Base-by-base conservation (phyloP, 2,888 invertebrate genomes). In the Ichneumoninae sp. region DNA sequence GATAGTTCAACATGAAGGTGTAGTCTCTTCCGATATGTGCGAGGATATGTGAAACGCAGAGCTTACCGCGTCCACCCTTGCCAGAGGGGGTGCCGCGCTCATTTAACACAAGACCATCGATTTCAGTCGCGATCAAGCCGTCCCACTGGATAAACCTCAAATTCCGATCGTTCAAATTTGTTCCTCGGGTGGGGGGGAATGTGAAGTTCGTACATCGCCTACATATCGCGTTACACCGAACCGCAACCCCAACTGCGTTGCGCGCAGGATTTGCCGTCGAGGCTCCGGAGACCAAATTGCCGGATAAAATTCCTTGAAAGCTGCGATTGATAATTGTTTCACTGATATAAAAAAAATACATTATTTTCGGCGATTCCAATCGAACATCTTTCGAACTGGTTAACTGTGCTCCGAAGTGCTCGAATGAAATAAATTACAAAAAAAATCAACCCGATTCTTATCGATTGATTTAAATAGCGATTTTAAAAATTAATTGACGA, bases 41-140 rank as follows among this genome's bases (percentile, higher is more conserved):
- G 70, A 47, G 19, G 65, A 66, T 66, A 60, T 44, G 70, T 10
- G 50, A 70, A 36, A 40, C 47, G 52, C 68, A 76, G 60, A 78
- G 66, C 36, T 52, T 40, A 44, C 60, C 71, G 79, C 71, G 79
- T 71, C 44, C 79, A 76, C 68, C 84, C 79, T 84, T 84, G 79
- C 71, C 75, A 75, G 44, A 79, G 68, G 76, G 75, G 79, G 71
- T 79, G 71, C 69, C 71, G 82, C 66, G 79, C 71, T 68, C 52
- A 47, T 68, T 40, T 33, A 57, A 26, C 26, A 8, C 10, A 26
- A 22, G 69, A 10, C 57, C 52, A 54, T 54, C 54, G 36, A 36
- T 72, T 70, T 19, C 50, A 22, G 50, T 26, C 30, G 16, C 33
- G 72, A 74, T 80, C 77, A 40, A 26, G n/a, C 16, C 54, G 8